These are phyloP conservation scores for Thymelicus lineola DNA, from an alignment of 2,888 invertebrate genomes.

Conservation along the genomic window DNA sequence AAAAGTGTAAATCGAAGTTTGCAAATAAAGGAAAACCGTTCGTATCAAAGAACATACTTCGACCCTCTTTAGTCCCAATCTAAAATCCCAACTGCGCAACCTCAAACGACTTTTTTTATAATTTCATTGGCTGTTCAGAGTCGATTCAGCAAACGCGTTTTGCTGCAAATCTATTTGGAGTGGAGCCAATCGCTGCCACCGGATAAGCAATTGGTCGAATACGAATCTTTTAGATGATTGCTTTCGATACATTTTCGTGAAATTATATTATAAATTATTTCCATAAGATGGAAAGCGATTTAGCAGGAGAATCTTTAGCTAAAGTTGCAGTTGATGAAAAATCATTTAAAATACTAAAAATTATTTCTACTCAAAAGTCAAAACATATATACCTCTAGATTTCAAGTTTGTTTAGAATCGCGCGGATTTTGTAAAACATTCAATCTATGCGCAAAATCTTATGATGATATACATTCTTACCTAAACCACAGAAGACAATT, in stretches of 20 bases:
- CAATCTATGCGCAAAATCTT: no score
- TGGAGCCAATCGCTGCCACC: constrained; percentile 30
- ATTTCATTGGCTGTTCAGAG: constrained; percentile 32
- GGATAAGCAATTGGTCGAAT: constrained; percentile 40
- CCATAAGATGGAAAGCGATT: neutral
- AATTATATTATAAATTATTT: constrained; percentile 31
- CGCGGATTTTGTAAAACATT: no score
- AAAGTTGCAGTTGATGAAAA: no score
- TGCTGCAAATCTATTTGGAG: constrained; percentile 38
- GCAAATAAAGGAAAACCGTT: neutral
- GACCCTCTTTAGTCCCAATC: constrained; percentile 8
- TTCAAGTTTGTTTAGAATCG: no score
- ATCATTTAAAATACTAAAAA: no score
- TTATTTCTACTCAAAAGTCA: no score
- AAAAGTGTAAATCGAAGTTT: neutral
- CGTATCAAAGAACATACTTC: constrained; percentile 1
- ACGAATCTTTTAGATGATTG: constrained; percentile 35
- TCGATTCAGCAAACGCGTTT: constrained; percentile 35
- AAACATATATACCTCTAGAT: no score
- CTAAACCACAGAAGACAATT: no score
- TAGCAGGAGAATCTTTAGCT: neutral
- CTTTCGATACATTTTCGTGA: constrained; percentile 31
- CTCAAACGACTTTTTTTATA: constrained; percentile 34
- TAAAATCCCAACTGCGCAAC: constrained; percentile 13
- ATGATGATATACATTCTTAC: no score